Conservation (phyloP, 1,140 invertebrate species). For the Tribolium madens region DNA sequence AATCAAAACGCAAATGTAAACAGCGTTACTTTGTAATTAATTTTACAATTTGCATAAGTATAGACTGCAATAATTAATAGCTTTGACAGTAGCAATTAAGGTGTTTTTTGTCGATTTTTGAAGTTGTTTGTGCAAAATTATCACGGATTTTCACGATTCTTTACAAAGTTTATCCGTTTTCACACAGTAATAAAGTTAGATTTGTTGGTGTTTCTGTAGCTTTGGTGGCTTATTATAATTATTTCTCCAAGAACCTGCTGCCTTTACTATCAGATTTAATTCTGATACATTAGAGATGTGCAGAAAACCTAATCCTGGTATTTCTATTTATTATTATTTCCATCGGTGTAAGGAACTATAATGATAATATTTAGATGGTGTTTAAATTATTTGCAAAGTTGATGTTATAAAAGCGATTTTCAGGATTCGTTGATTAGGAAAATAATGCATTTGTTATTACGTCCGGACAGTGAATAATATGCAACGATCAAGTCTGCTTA, state of each 20-base stretch:
- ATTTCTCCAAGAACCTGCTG: conserved; percentile 23
- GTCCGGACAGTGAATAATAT: conserved; percentile 34
- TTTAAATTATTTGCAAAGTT: conserved; percentile 10
- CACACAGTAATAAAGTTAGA: conserved; percentile 21
- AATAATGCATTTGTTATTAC: conserved; percentile 35
- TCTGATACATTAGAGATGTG: conserved; percentile 30
- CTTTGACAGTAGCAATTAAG: background rate
- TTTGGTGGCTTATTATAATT: conserved; percentile 33
- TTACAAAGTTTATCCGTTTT: conserved; percentile 11
- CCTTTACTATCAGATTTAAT: background rate
- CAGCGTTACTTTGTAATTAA: conserved; percentile 3
- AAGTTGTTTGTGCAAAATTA: conserved; percentile 17
- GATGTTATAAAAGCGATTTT: conserved; percentile 7
- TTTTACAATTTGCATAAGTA: background rate
- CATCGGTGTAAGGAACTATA: background rate
- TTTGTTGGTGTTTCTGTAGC: conserved; percentile 29
- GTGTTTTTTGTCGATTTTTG: background rate
- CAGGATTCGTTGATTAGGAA: conserved; percentile 32
- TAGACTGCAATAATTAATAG: background rate
- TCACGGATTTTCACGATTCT: conserved; percentile 5
- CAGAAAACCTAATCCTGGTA: conserved; percentile 11
- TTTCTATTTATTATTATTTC: conserved; percentile 18
- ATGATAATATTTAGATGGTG: conserved; percentile 16
- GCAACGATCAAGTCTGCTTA: conserved; percentile 39
- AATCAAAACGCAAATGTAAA: conserved; percentile 1